Evolutionary conservation across 2,888 invertebrate species (phyloP).

Genomic region (Pristionchus japonicus): DNA sequence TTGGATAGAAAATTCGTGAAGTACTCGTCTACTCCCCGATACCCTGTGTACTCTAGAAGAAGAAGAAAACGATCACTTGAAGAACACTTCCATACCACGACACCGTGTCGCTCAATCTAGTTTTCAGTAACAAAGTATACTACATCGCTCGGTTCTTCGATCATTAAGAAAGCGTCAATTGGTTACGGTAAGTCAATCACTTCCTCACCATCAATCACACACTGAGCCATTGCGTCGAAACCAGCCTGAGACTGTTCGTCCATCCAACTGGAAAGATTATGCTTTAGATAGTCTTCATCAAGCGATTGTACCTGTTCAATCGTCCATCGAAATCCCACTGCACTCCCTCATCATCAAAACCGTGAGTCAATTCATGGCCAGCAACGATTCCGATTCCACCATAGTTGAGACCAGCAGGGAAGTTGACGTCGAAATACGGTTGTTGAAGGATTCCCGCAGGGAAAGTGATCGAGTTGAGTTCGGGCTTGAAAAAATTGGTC

Average conservation of each 20-base stretch:
- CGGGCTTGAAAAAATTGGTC: constrained; percentile 57
- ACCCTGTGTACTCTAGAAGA: too few species aligned
- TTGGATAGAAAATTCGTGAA: too few species aligned
- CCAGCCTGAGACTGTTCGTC: constrained; percentile 54
- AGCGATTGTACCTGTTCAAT: constrained; percentile 51
- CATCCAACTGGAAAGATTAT: constrained; percentile 59
- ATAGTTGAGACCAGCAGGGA: constrained; percentile 78
- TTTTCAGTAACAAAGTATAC: too few species aligned
- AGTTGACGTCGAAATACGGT: constrained; percentile 69
- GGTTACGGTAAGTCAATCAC: too few species aligned
- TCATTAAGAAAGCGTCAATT: too few species aligned
- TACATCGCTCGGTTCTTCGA: too few species aligned
- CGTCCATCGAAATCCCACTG: constrained; percentile 67
- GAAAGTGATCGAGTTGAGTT: constrained; percentile 71
- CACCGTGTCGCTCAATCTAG: too few species aligned
- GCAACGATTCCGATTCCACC: constrained; percentile 94
- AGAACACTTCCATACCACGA: too few species aligned
- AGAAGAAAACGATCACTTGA: too few species aligned
- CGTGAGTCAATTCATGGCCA: constrained; percentile 96
- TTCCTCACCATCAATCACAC: constrained; percentile 56
- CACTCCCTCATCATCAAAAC: constrained; percentile 86
- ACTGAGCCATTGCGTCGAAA: constrained; percentile 65
- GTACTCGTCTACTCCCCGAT: too few species aligned
- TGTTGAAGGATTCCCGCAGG: constrained; percentile 69
- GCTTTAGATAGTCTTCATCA: too few species aligned